These are phyloP conservation scores for Caerostris darwini DNA, from an alignment of 1,140 invertebrate species.

Conservation along the genomic window DNA sequence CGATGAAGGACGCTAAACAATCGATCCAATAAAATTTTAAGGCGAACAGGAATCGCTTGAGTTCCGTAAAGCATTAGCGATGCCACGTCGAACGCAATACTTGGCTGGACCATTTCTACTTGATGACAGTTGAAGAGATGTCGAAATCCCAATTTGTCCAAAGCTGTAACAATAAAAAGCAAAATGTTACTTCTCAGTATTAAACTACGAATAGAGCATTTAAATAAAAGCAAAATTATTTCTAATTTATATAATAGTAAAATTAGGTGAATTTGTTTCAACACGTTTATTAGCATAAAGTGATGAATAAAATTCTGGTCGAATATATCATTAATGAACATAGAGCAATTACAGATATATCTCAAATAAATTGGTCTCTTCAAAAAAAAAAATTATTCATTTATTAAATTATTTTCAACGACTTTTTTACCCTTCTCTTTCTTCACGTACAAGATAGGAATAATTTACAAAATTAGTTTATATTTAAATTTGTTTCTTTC, in stretches of 20 bases:
- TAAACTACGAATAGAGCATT: neutral
- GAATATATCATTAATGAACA: too few relatives aligned
- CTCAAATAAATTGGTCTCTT: too few relatives aligned
- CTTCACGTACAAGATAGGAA: too few relatives aligned
- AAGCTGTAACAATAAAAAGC: conserved; percentile 32
- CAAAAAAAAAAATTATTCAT: too few relatives aligned
- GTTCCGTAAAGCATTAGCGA: conserved; percentile 92
- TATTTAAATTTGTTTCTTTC: too few relatives aligned
- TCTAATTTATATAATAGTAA: neutral
- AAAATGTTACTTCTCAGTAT: neutral
- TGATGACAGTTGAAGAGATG: conserved; percentile 76
- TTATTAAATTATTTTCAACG: too few relatives aligned
- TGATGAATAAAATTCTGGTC: neutral
- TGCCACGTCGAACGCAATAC: conserved; percentile 89
- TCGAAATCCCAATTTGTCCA: conserved; percentile 76
- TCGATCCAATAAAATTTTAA: conserved; percentile 92
- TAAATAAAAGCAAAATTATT: too few relatives aligned
- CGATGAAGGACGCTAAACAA: conserved; percentile 90
- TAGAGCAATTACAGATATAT: too few relatives aligned
- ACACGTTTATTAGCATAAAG: neutral
- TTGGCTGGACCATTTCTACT: conserved; percentile 73
- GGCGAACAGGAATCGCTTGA: conserved; percentile 90
- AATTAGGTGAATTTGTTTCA: neutral
- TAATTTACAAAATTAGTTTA: too few relatives aligned
- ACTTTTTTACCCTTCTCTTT: too few relatives aligned